A percentile compares a stretch with the other conserved stretches of the same genome.
These are phyloP conservation scores for Halocynthia roretzi DNA, from an alignment of 23 tunicate genomes.

Conservation along the genomic window DNA sequence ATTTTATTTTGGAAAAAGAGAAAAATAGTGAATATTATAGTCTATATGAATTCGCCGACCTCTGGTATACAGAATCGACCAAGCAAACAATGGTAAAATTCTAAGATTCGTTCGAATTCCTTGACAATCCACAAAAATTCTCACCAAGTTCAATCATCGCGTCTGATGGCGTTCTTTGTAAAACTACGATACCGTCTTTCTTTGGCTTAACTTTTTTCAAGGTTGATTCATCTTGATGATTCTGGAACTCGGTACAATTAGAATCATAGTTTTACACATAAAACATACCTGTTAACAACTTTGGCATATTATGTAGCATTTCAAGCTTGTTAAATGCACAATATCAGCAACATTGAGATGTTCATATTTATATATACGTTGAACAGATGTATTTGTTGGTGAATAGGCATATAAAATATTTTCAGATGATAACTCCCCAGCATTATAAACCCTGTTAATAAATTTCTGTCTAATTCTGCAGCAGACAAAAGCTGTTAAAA, in stretches of 20 bases:
- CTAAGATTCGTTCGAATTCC: background rate
- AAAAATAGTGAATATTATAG: too few relatives aligned
- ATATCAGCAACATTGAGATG: background rate
- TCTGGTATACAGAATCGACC: background rate
- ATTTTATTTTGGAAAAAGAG: too few relatives aligned
- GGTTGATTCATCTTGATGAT: background rate
- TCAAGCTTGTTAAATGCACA: background rate
- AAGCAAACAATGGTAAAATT: background rate
- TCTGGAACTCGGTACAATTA: too few relatives aligned
- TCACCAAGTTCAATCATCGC: constrained; percentile 81
- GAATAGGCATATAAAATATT: too few relatives aligned
- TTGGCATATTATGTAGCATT: background rate
- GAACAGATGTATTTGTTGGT: too few relatives aligned
- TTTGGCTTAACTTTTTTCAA: background rate
- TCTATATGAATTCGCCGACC: background rate
- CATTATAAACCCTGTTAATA: too few relatives aligned
- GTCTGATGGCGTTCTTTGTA: constrained; percentile 37
- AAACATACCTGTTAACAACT: background rate
- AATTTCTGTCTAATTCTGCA: too few relatives aligned
- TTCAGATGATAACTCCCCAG: too few relatives aligned
- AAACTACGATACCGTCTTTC: background rate
- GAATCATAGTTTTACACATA: background rate
- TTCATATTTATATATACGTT: too few relatives aligned
- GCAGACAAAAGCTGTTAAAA: too few relatives aligned
- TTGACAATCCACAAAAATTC: background rate